Conservation (phyloP, 2,888 invertebrate genomes). For the Sarcophaga caerulescens region DNA sequence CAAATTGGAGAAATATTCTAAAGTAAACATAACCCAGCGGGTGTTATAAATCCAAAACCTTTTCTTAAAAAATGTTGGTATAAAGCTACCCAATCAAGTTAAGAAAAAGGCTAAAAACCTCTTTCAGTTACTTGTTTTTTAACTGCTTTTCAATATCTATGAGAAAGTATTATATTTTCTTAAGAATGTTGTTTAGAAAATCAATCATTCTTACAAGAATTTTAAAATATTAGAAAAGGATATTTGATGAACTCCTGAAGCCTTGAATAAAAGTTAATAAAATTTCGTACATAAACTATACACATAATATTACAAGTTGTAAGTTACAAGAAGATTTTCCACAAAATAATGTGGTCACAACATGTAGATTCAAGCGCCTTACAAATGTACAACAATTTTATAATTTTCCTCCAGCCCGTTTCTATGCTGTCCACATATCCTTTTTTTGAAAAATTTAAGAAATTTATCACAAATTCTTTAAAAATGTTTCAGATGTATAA, state of each 20-base stretch:
- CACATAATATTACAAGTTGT: not conserved
- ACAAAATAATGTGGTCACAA: not conserved
- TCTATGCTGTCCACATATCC: slow-evolving; percentile 11
- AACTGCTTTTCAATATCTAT: not conserved
- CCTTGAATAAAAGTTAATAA: too few relatives aligned
- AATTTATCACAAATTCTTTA: not conserved
- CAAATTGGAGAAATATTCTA: not conserved
- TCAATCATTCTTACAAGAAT: too few relatives aligned
- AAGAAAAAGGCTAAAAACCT: not conserved
- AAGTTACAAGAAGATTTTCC: too few relatives aligned
- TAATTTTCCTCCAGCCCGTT: not conserved
- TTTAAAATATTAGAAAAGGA: not conserved
- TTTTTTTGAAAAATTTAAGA: not conserved
- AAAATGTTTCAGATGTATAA: not conserved
- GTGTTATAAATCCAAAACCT: not conserved
- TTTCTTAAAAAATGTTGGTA: not conserved
- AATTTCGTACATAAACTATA: not conserved
- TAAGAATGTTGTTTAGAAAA: too few relatives aligned
- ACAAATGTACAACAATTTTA: not conserved
- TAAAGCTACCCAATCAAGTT: not conserved
- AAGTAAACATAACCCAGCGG: not conserved
- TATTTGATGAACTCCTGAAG: not conserved
- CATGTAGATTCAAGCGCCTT: not conserved
- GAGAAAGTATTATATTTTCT: too few relatives aligned
- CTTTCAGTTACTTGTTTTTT: not conserved